These are phyloP conservation scores for Melozone crissalis DNA, from an alignment of 2,113 vertebrate species.

Conservation along the genomic window DNA sequence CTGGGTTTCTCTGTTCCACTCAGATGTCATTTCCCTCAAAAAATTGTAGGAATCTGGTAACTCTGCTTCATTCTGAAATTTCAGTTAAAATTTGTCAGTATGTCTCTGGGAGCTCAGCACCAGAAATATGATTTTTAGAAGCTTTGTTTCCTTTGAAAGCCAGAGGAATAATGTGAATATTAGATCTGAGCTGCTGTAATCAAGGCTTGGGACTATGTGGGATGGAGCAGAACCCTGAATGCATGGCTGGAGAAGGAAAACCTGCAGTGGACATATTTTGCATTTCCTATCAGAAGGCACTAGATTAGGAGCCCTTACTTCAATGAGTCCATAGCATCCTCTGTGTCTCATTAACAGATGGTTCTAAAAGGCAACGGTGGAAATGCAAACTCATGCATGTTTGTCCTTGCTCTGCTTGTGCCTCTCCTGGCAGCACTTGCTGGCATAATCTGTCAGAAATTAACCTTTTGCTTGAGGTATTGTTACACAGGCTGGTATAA, in stretches of 20 bases:
- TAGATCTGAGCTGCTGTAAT: background rate
- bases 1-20: background rate
- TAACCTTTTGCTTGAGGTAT: slow-evolving; percentile 50
- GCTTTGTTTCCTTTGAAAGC: background rate
- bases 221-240: background rate
- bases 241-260: background rate
- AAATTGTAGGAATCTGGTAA: background rate
- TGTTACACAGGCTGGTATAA: background rate
- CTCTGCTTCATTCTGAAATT: background rate
- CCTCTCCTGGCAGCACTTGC: slow-evolving; percentile 21
- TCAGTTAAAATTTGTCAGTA: background rate
- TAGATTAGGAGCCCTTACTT: background rate
- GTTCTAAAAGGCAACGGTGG: slow-evolving; percentile 37
- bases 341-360: slow-evolving; percentile 53
- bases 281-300: background rate
- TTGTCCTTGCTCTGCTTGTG: slow-evolving; percentile 44
- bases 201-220: background rate
- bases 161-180: background rate
- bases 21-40: background rate
- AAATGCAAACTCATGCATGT: slow-evolving; percentile 43
- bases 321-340: background rate
- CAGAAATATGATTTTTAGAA: background rate
- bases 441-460: slow-evolving; percentile 38
- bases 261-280: background rate
- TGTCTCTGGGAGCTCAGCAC: background rate